Percentiles rank a stretch among this genome's conserved stretches.
Evolutionary conservation across 1,140 invertebrate species (phyloP).

Genomic region (Monomorium pharaonis): DNA sequence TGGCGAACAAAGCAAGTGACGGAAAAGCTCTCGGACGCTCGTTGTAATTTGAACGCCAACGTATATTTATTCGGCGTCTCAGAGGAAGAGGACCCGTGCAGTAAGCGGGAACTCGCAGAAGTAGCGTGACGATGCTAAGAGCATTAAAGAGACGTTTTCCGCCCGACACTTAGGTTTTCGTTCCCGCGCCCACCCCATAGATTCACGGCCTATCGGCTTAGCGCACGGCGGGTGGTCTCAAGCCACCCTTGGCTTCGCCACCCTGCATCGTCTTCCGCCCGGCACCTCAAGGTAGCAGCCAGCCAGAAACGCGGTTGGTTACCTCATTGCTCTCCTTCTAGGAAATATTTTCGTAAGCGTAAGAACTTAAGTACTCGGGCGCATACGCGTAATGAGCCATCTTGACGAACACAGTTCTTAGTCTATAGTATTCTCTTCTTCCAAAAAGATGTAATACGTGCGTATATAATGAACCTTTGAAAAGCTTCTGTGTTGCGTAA

Average conservation of each 20-base stretch:
- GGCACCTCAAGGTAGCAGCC: conserved; percentile 27
- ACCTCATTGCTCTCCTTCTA: conserved; percentile 48
- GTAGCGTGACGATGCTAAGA: conserved; percentile 82
- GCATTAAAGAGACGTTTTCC: conserved; percentile 85
- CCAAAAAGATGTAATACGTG: not conserved
- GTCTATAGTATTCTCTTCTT: not conserved
- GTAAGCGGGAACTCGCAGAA: conserved; percentile 55
- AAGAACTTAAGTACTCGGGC: conserved; percentile 79
- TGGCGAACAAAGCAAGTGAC: not conserved
- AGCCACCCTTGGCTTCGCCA: conserved; percentile 73
- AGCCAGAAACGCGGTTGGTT: conserved; percentile 39
- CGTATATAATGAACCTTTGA: not conserved
- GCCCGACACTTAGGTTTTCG: conserved; percentile 83
- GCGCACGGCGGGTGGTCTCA: conserved; percentile 81
- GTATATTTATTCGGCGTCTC: conserved; percentile 82
- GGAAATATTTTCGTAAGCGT: conserved; percentile 81
- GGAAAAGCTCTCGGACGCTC: conserved; percentile 37
- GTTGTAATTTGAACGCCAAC: conserved; percentile 82
- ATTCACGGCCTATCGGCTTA: conserved; percentile 84
- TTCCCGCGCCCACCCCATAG: conserved; percentile 79
- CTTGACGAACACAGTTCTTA: conserved; percentile 50
- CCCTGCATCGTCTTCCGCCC: conserved; percentile 54
- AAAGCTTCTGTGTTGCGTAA: not conserved
- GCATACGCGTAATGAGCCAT: conserved; percentile 46
- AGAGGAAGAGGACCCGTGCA: conserved; percentile 70